A percentile compares a stretch with the other conserved stretches of the same genome.
Conservation (phyloP, 2,888 invertebrate genomes). For the Platypus cylindrus region DNA sequence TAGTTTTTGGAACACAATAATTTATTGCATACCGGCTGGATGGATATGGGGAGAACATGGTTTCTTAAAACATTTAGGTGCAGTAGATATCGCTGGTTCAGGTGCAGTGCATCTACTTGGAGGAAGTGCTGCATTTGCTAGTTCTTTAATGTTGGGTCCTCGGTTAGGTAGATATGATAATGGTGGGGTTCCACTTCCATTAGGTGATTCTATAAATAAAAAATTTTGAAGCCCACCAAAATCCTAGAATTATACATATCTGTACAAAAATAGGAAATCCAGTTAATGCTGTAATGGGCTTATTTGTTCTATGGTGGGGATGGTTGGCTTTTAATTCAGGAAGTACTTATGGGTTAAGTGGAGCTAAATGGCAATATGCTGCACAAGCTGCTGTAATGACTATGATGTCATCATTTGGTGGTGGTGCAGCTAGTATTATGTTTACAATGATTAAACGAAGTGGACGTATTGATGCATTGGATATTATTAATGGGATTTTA, state of each 20-base stretch:
- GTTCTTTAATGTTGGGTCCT: slow-evolving; percentile 82
- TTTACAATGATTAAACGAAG: slow-evolving; percentile 55
- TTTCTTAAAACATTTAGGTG: slow-evolving; percentile 70
- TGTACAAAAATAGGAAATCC: slow-evolving; percentile 75
- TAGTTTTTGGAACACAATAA: slow-evolving; percentile 75
- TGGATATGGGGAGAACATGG: slow-evolving; percentile 89
- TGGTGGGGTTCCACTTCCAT: slow-evolving; percentile 60
- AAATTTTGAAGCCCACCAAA: background rate
- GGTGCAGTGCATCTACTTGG: slow-evolving; percentile 48
- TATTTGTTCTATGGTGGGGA: slow-evolving; percentile 93
- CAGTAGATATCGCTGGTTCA: slow-evolving; percentile 85
- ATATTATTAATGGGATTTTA: slow-evolving; percentile 77
- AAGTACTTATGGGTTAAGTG: slow-evolving; percentile 62
- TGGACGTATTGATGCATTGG: slow-evolving; percentile 66
- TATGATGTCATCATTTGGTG: slow-evolving; percentile 83
- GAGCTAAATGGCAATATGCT: slow-evolving; percentile 75
- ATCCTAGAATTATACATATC: no score
- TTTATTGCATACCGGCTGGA: slow-evolving; percentile 87
- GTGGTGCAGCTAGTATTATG: slow-evolving; percentile 58
- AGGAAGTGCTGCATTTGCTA: slow-evolving; percentile 67
- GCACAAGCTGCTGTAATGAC: slow-evolving; percentile 83
- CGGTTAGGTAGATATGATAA: slow-evolving; percentile 72
- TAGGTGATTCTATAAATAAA: slow-evolving; percentile 28
- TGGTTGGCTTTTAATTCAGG: slow-evolving; percentile 95
- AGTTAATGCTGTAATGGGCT: slow-evolving; percentile 81